Conservation (phyloP, 2,888 invertebrate genomes). For the Lithosia quadra region DNA sequence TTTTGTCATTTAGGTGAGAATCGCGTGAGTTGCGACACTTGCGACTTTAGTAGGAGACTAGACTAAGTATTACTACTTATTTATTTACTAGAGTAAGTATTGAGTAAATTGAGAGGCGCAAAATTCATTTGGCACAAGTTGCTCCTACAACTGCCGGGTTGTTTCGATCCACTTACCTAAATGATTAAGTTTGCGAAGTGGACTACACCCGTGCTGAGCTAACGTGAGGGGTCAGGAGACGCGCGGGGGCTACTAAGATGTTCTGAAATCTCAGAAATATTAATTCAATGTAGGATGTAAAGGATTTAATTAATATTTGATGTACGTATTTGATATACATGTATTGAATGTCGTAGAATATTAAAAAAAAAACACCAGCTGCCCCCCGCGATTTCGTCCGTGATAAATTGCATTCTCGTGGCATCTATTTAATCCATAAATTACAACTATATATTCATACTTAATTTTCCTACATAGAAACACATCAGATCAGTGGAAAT, state of each 20-base stretch:
- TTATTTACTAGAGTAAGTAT: too few relatives aligned
- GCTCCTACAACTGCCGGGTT: neutral
- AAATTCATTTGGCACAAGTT: neutral
- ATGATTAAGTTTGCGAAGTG: slow-evolving; percentile 8
- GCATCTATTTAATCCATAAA: too few relatives aligned
- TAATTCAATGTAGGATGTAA: too few relatives aligned
- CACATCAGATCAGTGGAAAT: too few relatives aligned
- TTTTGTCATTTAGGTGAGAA: slow-evolving; percentile 56
- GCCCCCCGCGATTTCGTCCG: too few relatives aligned
- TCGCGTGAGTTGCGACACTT: slow-evolving; percentile 61
- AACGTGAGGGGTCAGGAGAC: neutral
- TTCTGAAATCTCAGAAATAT: neutral
- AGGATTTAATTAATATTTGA: too few relatives aligned
- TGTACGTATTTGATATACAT: too few relatives aligned
- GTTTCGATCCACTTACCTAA: slow-evolving; percentile 3
- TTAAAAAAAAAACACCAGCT: too few relatives aligned
- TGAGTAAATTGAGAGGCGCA: neutral
- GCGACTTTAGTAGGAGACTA: slow-evolving; percentile 53
- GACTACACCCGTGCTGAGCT: neutral
- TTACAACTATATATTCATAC: too few relatives aligned
- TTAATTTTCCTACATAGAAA: too few relatives aligned
- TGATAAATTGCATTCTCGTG: too few relatives aligned
- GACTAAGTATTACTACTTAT: slow-evolving; percentile 55
- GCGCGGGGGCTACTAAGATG: neutral
- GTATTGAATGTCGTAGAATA: too few relatives aligned